phyloP scores from a whole-genome alignment of 2,888 invertebrate genomes.

The Byasa hedistus region DNA sequence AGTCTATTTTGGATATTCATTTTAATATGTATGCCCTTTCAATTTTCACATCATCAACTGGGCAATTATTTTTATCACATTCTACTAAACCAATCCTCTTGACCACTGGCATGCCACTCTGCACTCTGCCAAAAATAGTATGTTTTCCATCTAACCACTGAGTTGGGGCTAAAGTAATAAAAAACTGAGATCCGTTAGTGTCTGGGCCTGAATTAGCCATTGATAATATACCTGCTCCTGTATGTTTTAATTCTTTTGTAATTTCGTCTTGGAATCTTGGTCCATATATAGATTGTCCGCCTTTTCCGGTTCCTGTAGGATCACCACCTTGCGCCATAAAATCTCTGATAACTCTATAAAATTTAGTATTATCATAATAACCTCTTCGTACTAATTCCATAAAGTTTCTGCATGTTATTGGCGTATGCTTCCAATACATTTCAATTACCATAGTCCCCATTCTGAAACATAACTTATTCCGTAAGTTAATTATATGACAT shows the following conservation, averaged over 20 bases:
- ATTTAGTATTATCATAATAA: constrained; percentile 97
- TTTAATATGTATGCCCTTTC: constrained; percentile 70
- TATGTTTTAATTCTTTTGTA: constrained; percentile 94
- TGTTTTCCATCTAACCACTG: constrained; percentile 99
- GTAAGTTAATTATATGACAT: background rate
- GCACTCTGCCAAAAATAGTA: constrained; percentile 95
- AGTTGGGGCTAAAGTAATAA: constrained; percentile 96
- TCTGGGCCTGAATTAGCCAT: constrained; percentile 99
- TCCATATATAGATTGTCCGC: constrained; percentile 98
- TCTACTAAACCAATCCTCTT: constrained; percentile 96
- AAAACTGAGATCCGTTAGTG: constrained; percentile 99
- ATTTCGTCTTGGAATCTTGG: constrained; percentile 97
- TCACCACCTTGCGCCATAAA: constrained; percentile 98
- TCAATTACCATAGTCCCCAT: constrained; percentile 97
- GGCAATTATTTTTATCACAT: constrained; percentile 95
- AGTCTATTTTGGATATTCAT: no score
- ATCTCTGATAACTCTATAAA: constrained; percentile 96
- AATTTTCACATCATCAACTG: constrained; percentile 92
- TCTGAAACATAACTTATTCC: constrained; percentile 68
- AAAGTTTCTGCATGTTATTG: constrained; percentile 98
- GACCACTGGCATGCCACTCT: constrained; percentile 93
- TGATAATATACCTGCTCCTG: constrained; percentile 93
- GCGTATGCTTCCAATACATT: constrained; percentile 99
- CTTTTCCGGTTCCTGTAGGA: constrained; percentile 97
- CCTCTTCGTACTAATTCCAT: constrained; percentile 95